phyloP scores from a whole-genome alignment of 2,113 vertebrate genomes.

The Hipposideros armiger region DNA sequence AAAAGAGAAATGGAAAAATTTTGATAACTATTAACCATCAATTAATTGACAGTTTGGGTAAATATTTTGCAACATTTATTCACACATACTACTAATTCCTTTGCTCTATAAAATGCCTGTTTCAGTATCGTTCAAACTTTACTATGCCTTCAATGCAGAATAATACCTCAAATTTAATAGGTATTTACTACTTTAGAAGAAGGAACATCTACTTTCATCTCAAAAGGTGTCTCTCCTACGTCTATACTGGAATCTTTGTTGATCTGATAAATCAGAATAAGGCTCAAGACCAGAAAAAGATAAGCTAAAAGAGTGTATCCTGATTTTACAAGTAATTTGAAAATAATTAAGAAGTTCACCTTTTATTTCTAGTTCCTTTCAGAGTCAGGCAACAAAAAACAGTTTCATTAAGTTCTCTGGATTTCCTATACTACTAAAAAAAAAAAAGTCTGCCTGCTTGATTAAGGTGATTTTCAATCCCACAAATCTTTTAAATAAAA shows the following conservation, averaged over 20 bases:
- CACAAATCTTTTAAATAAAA: constrained; percentile 63
- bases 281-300: constrained; percentile 63
- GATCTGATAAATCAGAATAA: constrained; percentile 54
- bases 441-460: constrained; percentile 49
- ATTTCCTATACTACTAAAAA: constrained; percentile 35
- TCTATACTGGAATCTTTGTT: constrained; percentile 40
- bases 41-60: background rate
- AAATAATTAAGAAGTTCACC: constrained; percentile 35
- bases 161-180: constrained; percentile 10
- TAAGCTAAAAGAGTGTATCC: constrained; percentile 17
- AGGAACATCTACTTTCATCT: background rate
- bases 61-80: background rate
- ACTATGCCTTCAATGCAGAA: constrained; percentile 22
- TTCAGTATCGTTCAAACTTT: background rate
- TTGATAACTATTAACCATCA: constrained; percentile 11
- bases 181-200: constrained; percentile 59
- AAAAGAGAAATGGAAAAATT: constrained; percentile 43
- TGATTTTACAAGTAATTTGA: constrained; percentile 47
- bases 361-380: constrained; percentile 57
- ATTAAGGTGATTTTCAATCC: constrained; percentile 53
- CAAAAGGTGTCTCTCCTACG: constrained; percentile 40
- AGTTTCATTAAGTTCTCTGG: background rate
- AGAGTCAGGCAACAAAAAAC: constrained; percentile 31
- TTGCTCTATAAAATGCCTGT: constrained; percentile 3
- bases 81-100: background rate